Evolutionary conservation across 2,888 invertebrate genomes (phyloP), one percentile per base, ranked within the genome.

Genomic region (Platyscelio sp.): DNA sequence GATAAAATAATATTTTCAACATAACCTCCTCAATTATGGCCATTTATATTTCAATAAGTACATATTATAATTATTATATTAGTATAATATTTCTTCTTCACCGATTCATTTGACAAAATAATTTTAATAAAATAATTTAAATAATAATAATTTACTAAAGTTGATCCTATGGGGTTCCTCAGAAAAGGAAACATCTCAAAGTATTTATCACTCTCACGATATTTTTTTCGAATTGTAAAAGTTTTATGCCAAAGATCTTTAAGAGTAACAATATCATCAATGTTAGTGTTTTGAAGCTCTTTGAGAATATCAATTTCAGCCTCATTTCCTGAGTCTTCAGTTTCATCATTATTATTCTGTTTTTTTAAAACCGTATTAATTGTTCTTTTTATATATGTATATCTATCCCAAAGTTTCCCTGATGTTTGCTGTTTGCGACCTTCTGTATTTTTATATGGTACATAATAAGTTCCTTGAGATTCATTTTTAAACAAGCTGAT

Each of bases 321-420:
- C 24, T 49, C 29, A 33, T 33, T 33, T n/a, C 49, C 33, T 20
- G 58, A 54, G 9, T 43, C 43, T 49, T 67, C 65, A 9, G 18
- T 33, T 29, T 29, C 18, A 54, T 43, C 15, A 43, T 15, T 15
- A 3, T 7, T 43, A 33, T 33, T 5, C n/a, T 3, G n/a, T 15
- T 54, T 68, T 54, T 46, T 54, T 1, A 11, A 7, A 54, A 40
- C 58, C n/a, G 40, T 22, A n/a, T 27, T 56, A n/a, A 80, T 38
- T 20, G 24, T 18, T n/a, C 65, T 33, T 65, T 80, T 72, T 11
- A 80, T 20, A 29, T 80, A 72, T 9, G 20, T 33, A 46, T 80
- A 80, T 74, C 72, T 65, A 27, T 74, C 74, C 29, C 54, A 80
- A n/a, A 80, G 46, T 65, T 80, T 80, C 2, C 80, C 72, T 24